Conservation (phyloP, 2,888 invertebrate genomes). For the Stegophylla sp. region DNA sequence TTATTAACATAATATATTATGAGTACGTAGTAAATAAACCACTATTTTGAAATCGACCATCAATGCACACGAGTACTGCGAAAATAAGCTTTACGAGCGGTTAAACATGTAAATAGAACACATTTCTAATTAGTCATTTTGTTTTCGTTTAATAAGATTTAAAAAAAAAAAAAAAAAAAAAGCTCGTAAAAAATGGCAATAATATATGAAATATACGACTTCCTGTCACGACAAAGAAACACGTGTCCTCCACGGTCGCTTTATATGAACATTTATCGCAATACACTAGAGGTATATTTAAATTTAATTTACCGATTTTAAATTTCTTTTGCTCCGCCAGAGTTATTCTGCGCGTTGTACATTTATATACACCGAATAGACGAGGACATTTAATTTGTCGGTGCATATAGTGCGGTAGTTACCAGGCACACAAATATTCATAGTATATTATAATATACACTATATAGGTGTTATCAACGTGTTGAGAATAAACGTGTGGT, state of each 20-base stretch:
- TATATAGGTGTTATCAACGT: neutral
- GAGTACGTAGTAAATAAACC: neutral
- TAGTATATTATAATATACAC: neutral
- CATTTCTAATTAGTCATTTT: constrained; percentile 44
- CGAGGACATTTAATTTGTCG: too few relatives aligned
- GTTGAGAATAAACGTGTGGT: too few relatives aligned
- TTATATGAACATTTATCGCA: neutral
- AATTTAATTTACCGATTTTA: constrained; percentile 22
- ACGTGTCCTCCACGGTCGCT: constrained; percentile 11
- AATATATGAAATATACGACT: constrained; percentile 41
- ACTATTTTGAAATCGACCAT: constrained; percentile 1
- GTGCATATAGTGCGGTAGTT: too few relatives aligned
- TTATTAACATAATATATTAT: neutral
- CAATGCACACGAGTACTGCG: neutral
- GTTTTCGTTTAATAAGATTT: constrained; percentile 35
- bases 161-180: neutral
- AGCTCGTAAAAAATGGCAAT: constrained; percentile 47
- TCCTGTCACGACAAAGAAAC: constrained; percentile 50
- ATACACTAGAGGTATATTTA: constrained; percentile 13
- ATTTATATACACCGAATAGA: too few relatives aligned
- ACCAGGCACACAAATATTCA: neutral
- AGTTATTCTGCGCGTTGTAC: too few relatives aligned
- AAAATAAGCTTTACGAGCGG: constrained; percentile 29
- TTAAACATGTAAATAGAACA: constrained; percentile 33
- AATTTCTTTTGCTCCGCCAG: neutral